Conservation (phyloP, 1,140 invertebrate species). For the Rhopalosiphum padi region DNA sequence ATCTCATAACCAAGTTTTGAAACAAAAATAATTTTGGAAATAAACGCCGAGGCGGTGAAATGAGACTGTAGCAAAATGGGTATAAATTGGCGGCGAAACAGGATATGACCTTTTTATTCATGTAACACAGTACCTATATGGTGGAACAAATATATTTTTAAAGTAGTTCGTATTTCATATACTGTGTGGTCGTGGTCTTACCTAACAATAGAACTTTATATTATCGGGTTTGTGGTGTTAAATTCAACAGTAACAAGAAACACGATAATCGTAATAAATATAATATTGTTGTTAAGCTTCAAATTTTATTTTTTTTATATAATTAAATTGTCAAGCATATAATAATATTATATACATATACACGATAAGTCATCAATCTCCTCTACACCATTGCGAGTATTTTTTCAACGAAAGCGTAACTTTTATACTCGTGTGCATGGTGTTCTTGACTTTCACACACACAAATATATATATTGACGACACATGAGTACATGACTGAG, state of each 20-base stretch:
- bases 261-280: not conserved
- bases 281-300: not conserved
- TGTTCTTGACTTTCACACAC: not conserved
- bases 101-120: no score
- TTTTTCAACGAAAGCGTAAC: not conserved
- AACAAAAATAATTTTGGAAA: no score
- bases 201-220: not conserved
- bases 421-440: not conserved
- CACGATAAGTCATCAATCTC: not conserved
- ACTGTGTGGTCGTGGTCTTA: not conserved
- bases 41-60: no score
- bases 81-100: no score
- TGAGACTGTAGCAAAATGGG: no score
- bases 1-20: no score
- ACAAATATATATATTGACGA: not conserved
- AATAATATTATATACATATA: not conserved
- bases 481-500: not conserved
- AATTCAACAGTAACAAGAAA: not conserved
- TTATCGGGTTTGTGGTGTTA: not conserved
- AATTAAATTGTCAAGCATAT: not conserved
- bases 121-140: no score
- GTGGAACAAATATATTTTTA: no score
- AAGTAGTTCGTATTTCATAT: not conserved
- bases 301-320: not conserved
- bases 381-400: not conserved